phyloP scores from a whole-genome alignment of 1,140 invertebrate genomes.

The Apocrypta bakeri region DNA sequence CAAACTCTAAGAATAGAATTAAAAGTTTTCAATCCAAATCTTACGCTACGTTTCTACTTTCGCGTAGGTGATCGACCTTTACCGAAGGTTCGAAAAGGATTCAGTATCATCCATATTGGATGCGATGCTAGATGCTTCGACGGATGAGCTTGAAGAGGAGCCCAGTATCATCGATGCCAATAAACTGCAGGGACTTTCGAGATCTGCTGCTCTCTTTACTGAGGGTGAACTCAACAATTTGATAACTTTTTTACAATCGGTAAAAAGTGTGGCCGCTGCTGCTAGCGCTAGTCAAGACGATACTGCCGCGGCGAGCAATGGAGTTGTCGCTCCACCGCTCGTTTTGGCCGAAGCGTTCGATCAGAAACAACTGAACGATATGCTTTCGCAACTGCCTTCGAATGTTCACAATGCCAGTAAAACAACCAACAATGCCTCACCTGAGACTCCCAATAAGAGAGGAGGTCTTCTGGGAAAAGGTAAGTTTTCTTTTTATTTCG shows the following conservation, averaged over 20 bases:
- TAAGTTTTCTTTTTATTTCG: conserved; percentile 47
- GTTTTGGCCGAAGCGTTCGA: conserved; percentile 53
- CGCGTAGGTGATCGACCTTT: conserved; percentile 77
- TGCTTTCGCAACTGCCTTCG: conserved; percentile 65
- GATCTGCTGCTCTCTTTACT: conserved; percentile 81
- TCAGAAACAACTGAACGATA: conserved; percentile 65
- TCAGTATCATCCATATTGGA: conserved; percentile 85
- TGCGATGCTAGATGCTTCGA: conserved; percentile 78
- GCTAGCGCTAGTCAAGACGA: conserved; percentile 39
- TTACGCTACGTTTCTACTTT: not conserved
- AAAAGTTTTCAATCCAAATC: not conserved
- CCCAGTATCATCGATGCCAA: conserved; percentile 76
- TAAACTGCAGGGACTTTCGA: conserved; percentile 77
- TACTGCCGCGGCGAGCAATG: conserved; percentile 27
- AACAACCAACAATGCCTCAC: conserved; percentile 56
- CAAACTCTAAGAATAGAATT: not conserved
- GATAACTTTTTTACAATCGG: conserved; percentile 74
- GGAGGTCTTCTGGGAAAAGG: conserved; percentile 69
- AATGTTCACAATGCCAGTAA: conserved; percentile 57
- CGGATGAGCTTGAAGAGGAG: conserved; percentile 76
- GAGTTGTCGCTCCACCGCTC: not conserved
- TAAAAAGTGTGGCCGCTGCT: conserved; percentile 39
- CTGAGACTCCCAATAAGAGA: conserved; percentile 64
- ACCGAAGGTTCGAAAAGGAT: conserved; percentile 85
- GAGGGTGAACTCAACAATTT: conserved; percentile 80